Conservation (phyloP, 2,797 vertebrate species). For the Erethizon dorsatum region DNA sequence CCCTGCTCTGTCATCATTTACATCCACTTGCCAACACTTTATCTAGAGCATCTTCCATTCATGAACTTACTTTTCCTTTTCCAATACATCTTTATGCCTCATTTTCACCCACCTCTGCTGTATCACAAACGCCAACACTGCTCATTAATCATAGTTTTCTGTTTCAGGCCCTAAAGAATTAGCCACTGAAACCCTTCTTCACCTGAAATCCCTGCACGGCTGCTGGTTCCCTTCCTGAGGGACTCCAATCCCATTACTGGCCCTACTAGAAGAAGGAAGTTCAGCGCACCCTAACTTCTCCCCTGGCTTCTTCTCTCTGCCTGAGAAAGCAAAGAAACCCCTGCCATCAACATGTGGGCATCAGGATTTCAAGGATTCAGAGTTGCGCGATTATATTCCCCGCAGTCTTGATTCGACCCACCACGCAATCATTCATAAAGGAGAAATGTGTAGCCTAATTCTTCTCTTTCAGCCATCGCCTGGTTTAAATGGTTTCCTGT, state of each 20-base stretch:
- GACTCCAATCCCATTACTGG: fast-evolving
- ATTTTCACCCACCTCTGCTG: not conserved
- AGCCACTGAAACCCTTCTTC: not conserved
- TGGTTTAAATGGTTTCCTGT: slow-evolving; percentile 15
- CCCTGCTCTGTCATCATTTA: not conserved
- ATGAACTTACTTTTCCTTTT: not conserved
- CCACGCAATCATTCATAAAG: not conserved
- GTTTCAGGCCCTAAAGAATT: not conserved
- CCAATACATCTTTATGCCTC: not conserved
- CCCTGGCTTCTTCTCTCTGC: not conserved
- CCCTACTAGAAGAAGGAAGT: not conserved
- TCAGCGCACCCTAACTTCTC: not conserved
- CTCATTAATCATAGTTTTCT: not conserved
- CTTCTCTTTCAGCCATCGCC: not conserved
- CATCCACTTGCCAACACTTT: not conserved
- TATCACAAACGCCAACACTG: not conserved
- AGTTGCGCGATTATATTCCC: not conserved
- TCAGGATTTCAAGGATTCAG: not conserved
- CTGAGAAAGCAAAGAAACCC: not conserved
- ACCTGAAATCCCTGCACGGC: not conserved
- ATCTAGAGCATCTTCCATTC: not conserved
- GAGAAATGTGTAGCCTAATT: not conserved
- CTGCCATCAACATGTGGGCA: not conserved
- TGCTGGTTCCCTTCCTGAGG: not conserved
- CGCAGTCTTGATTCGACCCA: not conserved